Conservation (phyloP, 2,888 invertebrate genomes). For the Ypsolopha scabrella region DNA sequence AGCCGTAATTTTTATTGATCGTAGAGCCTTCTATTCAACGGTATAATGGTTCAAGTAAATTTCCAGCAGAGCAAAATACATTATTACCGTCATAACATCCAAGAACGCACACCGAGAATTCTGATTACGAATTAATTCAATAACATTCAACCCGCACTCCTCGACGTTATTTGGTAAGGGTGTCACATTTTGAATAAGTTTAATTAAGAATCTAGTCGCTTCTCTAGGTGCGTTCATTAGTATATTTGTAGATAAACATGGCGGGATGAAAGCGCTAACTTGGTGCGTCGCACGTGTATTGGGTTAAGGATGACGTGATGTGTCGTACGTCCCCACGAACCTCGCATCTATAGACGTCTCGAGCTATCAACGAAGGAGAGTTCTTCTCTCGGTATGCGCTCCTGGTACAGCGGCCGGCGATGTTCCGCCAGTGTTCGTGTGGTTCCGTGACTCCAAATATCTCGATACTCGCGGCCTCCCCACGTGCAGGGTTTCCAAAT, state of each 20-base stretch:
- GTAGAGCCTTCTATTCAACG: no score
- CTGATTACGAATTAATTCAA: conserved; percentile 69
- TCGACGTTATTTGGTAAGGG: conserved; percentile 62
- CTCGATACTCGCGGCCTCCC: conserved; percentile 39
- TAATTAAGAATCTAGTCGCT: conserved; percentile 71
- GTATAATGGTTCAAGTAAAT: background rate
- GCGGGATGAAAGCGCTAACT: conserved; percentile 21
- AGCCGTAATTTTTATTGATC: no score
- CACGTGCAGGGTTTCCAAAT: conserved; percentile 58
- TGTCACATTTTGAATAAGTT: conserved; percentile 70
- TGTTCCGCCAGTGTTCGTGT: conserved; percentile 21
- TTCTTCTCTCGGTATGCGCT: no score
- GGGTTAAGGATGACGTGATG: background rate
- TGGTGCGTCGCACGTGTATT: conserved; percentile 23
- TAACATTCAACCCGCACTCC: conserved; percentile 63
- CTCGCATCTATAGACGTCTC: background rate
- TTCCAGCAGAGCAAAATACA: conserved; percentile 32
- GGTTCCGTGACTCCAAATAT: conserved; percentile 34
- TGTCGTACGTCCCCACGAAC: background rate
- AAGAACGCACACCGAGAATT: conserved; percentile 59
- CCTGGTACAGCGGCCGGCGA: no score
- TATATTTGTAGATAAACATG: conserved; percentile 67
- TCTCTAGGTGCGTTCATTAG: conserved; percentile 70
- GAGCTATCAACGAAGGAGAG: background rate
- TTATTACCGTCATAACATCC: conserved; percentile 51